Evolutionary conservation across 2,797 vertebrate genomes (phyloP).

Genomic region (Schizothorax lantsangensis): DNA sequence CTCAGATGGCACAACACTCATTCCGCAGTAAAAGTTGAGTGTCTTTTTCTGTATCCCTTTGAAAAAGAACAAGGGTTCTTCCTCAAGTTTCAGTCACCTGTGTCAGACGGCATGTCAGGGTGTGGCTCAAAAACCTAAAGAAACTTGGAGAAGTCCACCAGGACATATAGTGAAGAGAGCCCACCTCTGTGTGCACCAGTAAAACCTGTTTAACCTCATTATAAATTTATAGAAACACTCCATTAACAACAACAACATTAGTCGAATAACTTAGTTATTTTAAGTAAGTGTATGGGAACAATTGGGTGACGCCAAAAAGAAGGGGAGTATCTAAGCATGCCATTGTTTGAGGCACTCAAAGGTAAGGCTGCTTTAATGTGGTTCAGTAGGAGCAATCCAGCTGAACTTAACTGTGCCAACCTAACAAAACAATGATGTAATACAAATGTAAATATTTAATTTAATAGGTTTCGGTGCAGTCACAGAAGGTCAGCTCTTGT

Average conservation of each 20-base stretch:
- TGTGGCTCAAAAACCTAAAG: slow-evolving; percentile 12
- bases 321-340: background rate
- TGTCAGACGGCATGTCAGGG: background rate
- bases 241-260: background rate
- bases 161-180: background rate
- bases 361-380: background rate
- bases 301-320: background rate
- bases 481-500: background rate
- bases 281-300: background rate
- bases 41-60: background rate
- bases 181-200: background rate
- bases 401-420: background rate
- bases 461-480: background rate
- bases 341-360: slow-evolving; percentile 24
- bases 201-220: background rate
- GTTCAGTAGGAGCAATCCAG: slow-evolving; percentile 12
- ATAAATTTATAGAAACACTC: background rate
- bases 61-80: background rate
- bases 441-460: slow-evolving; percentile 38
- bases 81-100: slow-evolving; percentile 12
- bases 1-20: slow-evolving; percentile 10
- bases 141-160: background rate
- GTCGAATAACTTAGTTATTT: background rate
- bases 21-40: background rate
- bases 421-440: slow-evolving; percentile 25